Conservation (phyloP, 2,797 vertebrate genomes). For the Lepus oiostolus region DNA sequence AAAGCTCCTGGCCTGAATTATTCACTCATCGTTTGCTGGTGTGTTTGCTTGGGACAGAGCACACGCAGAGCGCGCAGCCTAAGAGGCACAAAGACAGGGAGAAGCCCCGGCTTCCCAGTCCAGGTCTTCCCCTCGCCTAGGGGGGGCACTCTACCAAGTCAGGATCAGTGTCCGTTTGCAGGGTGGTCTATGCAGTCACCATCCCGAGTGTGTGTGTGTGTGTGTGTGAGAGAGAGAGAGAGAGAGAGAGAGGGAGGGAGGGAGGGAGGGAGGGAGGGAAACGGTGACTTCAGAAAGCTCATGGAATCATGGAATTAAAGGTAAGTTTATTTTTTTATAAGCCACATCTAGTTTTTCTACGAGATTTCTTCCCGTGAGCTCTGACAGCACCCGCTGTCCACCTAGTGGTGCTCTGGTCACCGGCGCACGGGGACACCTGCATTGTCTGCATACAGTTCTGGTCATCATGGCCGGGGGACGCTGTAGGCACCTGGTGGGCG, state of each 20-base stretch:
- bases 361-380: too few relatives aligned
- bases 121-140: fast-evolving
- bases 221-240: too few relatives aligned
- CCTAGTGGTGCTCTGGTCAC: too few relatives aligned
- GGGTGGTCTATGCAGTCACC: fast-evolving
- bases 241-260: not conserved
- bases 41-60: not conserved
- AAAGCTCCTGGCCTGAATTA: not conserved
- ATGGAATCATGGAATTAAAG: too few relatives aligned
- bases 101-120: fast-evolving
- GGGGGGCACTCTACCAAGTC: not conserved
- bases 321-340: too few relatives aligned
- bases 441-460: not conserved
- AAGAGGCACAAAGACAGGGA: not conserved
- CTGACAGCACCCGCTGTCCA: too few relatives aligned
- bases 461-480: not conserved
- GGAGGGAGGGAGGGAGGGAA: not conserved
- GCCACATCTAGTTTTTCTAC: too few relatives aligned
- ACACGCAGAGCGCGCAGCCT: not conserved
- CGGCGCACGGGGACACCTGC: fast-evolving
- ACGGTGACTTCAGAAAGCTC: too few relatives aligned
- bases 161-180: not conserved
- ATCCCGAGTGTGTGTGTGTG: not conserved
- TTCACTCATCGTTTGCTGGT: not conserved
- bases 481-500: not conserved